Evolutionary conservation across 2,797 vertebrate genomes (phyloP), one percentile per base, ranked within the genome.

Genomic region (Diglossa cyanea): DNA sequence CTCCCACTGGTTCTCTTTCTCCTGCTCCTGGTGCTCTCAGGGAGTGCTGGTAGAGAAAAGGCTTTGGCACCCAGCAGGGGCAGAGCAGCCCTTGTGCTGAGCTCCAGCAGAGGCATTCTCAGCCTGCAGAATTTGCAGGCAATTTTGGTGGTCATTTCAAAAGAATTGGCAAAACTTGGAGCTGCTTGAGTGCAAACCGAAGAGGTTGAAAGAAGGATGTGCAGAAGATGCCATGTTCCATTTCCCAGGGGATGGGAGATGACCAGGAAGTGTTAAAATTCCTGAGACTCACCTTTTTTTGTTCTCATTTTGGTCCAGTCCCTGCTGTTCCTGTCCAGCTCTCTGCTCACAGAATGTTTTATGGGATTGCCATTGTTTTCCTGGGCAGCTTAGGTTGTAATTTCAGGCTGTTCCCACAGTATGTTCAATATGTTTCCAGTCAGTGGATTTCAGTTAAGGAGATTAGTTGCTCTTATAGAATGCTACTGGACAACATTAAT

Each of bases 371-470:
- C 53, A 57, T 87, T 77, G 88, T 89, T 50, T 62, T 60, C 47
- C 73, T 45, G 37, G 53, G 71, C 71, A 58, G 71, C 74, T 92
- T 6, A 20, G 26, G 72, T 8, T 96, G 78, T 82, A 45, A 61
- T 92, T 95, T 89, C 75, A 50, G 37, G 6, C 81, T 60, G 48
- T 47, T 95, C 55, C 18, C 55, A 50, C 55, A 73, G 66, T 70
- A 66, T 47, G 70, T 88, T 88, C 88, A 86, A 8, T 66, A 48
- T 70, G 77, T 89, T 93, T 88, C 86, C 67, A 90, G 60, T 66
- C 50, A 60, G 39, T 93, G 74, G 82, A 88, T 97, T 96, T 88
- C 68, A 62, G 80, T 39, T 86, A 94, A 89, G 83, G 86, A 93
- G 86, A 89, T 94, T 78, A 90, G 74, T 51, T 89, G 71, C 61